Base-by-base conservation (phyloP, 2,888 invertebrate species). In the Mythimna pallens region DNA sequence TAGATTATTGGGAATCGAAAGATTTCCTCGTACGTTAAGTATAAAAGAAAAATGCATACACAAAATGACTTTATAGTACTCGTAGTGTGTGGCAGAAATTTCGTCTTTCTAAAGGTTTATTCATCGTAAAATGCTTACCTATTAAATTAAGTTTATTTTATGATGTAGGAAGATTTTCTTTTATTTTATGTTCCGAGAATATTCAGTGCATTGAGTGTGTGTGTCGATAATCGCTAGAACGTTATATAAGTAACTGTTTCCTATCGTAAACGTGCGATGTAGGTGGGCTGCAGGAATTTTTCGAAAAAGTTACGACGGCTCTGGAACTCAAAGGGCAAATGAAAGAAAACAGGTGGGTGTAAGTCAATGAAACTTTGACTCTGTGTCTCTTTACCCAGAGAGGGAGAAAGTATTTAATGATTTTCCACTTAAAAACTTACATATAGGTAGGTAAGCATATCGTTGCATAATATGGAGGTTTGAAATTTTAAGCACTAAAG, bases 91-190 rank as follows among this genome's bases (percentile, higher is more conserved):
- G 12, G 54, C 64, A 52, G n/a, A 65, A 68, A 65, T 63, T 34
- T 14, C 40, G 12, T 64, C 4, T 66, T 47, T 54, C 8, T 40
- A 25, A 25, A 40, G n/a, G n/a, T 65, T 65, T 76, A 40, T 76
- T 63, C 22, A 58, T 20, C 62, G 40, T 70, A 64, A 70, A 79
- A 50, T 63, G 59, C 14, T 20, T 50, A 52, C 14, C 55, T 14
- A 55, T 55, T 14, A 55, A 14, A 30, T 34, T 6, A 62, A 58
- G 20, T 76, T 76, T 62, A 69, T 65, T 68, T 68, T 58, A 62
- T 63, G 54, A 20, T 55, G 14, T 25, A 63, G 54, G 36, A 69
- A 81, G 47, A 43, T 69, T 76, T 69, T 36, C 47, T 61, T 59
- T 43, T 34, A 52, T 52, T 62, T 58, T 12, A n/a, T 61, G 54